Evolutionary conservation across 2,888 invertebrate species (phyloP), one percentile per base, ranked within the genome.

Genomic region (Plagiodera versicolora): DNA sequence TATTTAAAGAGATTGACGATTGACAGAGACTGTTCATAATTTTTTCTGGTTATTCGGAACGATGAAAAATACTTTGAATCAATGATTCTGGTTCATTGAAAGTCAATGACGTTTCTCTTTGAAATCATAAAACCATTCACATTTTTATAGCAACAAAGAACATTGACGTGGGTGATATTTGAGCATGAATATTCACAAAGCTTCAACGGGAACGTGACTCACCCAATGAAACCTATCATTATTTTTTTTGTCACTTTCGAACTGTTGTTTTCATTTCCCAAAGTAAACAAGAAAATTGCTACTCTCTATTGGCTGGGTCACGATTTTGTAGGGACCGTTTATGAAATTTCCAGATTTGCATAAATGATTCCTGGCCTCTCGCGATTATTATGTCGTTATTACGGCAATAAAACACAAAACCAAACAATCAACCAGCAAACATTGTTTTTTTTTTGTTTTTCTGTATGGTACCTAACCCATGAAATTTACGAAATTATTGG

Each of bases 341-440:
- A 49, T 56, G 48, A 56, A 56, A 56, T 50, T 48, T 49, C n/a
- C 48, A 18, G 19, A 56, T 53, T 53, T 20, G 44, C 53, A 53
- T 53, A 53, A 53, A 28, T 53, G 28, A 53, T 53, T 44, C 24
- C 53, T 53, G 28, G 44, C 17, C 20, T 44, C 44, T 24, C 4
- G 39, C 39, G 39, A 39, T 11, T 32, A 32, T 39, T 39, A 39
- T 39, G 39, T 39, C n/a, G 39, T 39, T 39, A 39, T 39, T 32
- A 39, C 14, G 39, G 39, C 39, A 39, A 39, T 39, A n/a, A 39
- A 39, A 39, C 14, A 39, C 14, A n/a, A 14, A 39, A 39, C 39
- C 14, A 39, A 39, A 39, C 39, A 39, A 39, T 39, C 39, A 39
- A 10, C 32, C 32, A 39, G 8, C 39, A 39, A 24, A 24, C 24